Conservation (phyloP, 2,888 invertebrate species). For the Limnephilus marmoratus region DNA sequence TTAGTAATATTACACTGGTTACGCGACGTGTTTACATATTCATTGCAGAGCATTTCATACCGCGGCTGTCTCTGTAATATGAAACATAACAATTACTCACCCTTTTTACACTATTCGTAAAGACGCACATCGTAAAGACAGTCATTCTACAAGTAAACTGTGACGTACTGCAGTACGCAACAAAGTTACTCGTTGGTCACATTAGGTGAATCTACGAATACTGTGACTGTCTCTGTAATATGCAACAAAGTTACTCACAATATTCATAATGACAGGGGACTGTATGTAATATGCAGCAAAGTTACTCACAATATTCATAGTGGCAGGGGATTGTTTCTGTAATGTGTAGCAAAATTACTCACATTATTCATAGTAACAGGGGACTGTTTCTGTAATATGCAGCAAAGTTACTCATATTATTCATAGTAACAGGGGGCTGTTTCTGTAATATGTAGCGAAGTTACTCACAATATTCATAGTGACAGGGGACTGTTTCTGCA, state of each 20-base stretch:
- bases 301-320: not conserved
- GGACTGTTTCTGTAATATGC: not conserved
- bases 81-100: not conserved
- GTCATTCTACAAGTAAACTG: not conserved
- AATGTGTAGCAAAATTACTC: too few relatives aligned
- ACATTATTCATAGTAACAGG: too few relatives aligned
- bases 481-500: too few relatives aligned
- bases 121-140: not conserved
- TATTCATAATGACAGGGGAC: not conserved
- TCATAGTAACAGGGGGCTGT: too few relatives aligned
- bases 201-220: too few relatives aligned
- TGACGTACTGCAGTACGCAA: not conserved
- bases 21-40: not conserved
- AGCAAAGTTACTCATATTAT: not conserved
- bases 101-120: not conserved
- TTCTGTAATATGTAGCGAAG: too few relatives aligned
- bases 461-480: too few relatives aligned
- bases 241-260: too few relatives aligned
- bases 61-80: slow-evolving; percentile 17
- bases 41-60: not conserved
- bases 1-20: slow-evolving; percentile 7
- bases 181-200: not conserved
- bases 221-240: too few relatives aligned
- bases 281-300: not conserved
- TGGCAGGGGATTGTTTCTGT: too few relatives aligned